Evolutionary conservation across 2,113 vertebrate genomes (phyloP), one percentile per base, ranked within the genome.

Genomic region (Bubalus kerabau): DNA sequence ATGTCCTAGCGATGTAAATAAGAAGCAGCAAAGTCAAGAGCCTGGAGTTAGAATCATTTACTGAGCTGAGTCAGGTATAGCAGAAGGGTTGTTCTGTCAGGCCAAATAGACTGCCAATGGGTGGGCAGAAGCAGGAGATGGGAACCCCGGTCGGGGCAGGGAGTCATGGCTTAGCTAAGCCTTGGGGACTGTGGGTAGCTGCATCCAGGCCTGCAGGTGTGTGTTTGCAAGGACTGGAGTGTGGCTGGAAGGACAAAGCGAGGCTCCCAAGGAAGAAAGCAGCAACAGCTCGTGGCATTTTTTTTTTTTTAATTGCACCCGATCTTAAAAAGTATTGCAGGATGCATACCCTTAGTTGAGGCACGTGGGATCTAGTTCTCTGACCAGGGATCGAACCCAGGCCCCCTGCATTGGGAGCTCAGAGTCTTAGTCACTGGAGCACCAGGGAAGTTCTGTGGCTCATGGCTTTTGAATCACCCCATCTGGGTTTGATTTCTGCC

Each of bases 281-380:
- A n/a, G 43, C 4, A 30, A 11, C 11, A 36, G 23, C 62, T 14
- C 0, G 0, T 13, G 17, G 54, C 83, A 8, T 30, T 78, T 48
- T n/a, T 36, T 13, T 13, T n/a, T 36, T 11, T 36, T 40, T 12
- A 0, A 40, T 71, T 40, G 67, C n/a, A 71, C n/a, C 67, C 0
- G 0, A n/a, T 74, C 19, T 74, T 74, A 40, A 74, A 40, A 74
- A 74, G 19, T 74, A 74, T 40, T 36, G 19, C 19, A 71, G 64
- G n/a, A 36, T 71, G 8, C 36, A 40, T 74, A 3, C 21, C 36
- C 67, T 40, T 40, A 74, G n/a, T 13, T 74, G 67, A 74, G 67
- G 36, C 67, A 40, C 67, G 24, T 13, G 21, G 67, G 67, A 74
- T 74, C 67, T 74, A 74, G 21, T 40, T 74, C 36, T 1, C 0